Percentiles rank a stretch among this genome's conserved stretches.
Conservation (phyloP, 2,113 vertebrate species). For the Myxocyprinus asiaticus region DNA sequence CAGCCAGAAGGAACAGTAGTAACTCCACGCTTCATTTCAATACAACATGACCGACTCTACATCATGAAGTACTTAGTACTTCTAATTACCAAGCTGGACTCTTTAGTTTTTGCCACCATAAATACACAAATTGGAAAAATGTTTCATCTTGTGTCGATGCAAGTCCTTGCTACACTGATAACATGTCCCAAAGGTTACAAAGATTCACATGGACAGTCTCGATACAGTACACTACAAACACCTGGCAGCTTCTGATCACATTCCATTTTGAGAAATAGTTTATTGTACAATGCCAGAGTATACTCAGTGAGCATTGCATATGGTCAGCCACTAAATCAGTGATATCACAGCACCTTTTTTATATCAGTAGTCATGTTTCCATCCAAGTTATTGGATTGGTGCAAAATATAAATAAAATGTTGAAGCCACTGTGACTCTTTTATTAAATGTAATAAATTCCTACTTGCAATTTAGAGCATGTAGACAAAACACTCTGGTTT, state of each 20-base stretch:
- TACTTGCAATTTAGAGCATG: too few species aligned
- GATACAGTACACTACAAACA: neutral
- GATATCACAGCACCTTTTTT: neutral
- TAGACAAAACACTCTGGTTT: too few species aligned
- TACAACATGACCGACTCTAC: constrained; percentile 69
- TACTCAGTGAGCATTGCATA: neutral
- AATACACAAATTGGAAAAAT: constrained; percentile 79
- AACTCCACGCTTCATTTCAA: constrained; percentile 77
- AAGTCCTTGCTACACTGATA: constrained; percentile 54
- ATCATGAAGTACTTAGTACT: constrained; percentile 75
- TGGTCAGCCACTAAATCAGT: neutral
- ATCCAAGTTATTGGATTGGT: too few species aligned
- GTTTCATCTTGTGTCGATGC: constrained; percentile 69
- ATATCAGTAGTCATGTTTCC: too few species aligned
- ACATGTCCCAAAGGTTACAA: constrained; percentile 47
- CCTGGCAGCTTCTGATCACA: neutral
- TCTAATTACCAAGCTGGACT: constrained; percentile 72
- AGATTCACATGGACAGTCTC: constrained; percentile 9
- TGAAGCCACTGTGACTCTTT: too few species aligned
- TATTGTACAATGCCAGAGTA: neutral
- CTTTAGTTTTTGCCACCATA: constrained; percentile 69
- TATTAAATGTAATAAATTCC: too few species aligned
- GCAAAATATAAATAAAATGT: too few species aligned
- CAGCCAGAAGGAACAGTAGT: constrained; percentile 80
- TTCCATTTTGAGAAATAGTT: neutral